These are phyloP conservation scores for Thermophis baileyi DNA, from an alignment of 2,113 vertebrate genomes.

Conservation along the genomic window DNA sequence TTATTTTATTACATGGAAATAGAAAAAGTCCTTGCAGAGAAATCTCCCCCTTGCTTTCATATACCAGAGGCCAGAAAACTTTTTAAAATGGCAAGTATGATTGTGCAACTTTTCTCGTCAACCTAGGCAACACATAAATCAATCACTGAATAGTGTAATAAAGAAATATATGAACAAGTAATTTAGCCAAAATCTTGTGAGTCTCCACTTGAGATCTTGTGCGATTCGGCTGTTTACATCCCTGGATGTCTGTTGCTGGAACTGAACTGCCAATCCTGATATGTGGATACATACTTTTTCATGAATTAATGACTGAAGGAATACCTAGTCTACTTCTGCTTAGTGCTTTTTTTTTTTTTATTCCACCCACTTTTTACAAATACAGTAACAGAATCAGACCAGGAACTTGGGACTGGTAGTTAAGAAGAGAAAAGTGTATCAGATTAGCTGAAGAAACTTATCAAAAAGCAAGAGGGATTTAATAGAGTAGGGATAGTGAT, in stretches of 20 bases:
- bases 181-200: neutral
- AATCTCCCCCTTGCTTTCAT: neutral
- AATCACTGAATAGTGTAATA: neutral
- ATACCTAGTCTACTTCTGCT: neutral
- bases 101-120: neutral
- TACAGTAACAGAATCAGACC: neutral
- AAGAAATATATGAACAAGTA: neutral
- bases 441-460: neutral
- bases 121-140: neutral
- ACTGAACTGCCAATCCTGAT: neutral
- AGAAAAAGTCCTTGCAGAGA: neutral
- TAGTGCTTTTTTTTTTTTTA: neutral
- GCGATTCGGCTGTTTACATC: neutral
- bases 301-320: neutral
- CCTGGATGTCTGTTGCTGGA: neutral
- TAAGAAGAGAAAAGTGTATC: neutral
- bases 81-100: neutral
- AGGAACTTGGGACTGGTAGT: neutral
- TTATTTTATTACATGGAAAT: neutral
- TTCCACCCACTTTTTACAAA: neutral
- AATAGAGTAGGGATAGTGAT: no score
- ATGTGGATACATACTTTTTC: neutral
- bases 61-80: neutral
- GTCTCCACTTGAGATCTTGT: neutral
- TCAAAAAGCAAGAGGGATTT: neutral